phyloP scores from a whole-genome alignment of 2,113 vertebrate genomes.

The Brachyistius frenatus region DNA sequence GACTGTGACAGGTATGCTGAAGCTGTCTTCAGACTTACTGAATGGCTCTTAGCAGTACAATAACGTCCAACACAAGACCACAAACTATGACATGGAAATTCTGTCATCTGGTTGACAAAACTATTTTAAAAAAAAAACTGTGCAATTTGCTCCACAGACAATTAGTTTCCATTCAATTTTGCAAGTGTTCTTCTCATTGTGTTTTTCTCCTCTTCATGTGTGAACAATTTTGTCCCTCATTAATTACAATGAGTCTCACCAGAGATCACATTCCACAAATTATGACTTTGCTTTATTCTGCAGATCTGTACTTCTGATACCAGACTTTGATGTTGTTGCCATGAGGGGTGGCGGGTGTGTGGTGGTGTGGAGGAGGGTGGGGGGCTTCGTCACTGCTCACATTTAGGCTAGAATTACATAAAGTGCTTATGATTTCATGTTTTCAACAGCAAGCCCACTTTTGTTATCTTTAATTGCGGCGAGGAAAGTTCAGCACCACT shows the following conservation, averaged over 20 bases:
- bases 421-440: conserved; percentile 36
- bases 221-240: conserved; percentile 47
- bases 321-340: conserved; percentile 61
- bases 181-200: conserved; percentile 6
- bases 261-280: conserved; percentile 36
- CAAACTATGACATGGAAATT: neutral
- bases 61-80: neutral
- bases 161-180: conserved; percentile 15
- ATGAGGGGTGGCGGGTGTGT: neutral
- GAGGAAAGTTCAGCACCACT: conserved; percentile 24
- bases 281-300: conserved; percentile 36
- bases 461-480: conserved; percentile 49
- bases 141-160: neutral
- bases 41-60: neutral
- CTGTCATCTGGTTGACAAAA: neutral
- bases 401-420: conserved; percentile 42
- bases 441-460: conserved; percentile 40
- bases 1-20: neutral
- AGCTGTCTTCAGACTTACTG: neutral
- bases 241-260: conserved; percentile 46
- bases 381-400: conserved; percentile 8
- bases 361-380: neutral
- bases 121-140: neutral
- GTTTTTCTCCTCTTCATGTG: conserved; percentile 9
- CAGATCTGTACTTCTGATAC: conserved; percentile 44